Evolutionary conservation across 1,140 invertebrate species (phyloP).

Genomic region (Elymnias hypermnestra): DNA sequence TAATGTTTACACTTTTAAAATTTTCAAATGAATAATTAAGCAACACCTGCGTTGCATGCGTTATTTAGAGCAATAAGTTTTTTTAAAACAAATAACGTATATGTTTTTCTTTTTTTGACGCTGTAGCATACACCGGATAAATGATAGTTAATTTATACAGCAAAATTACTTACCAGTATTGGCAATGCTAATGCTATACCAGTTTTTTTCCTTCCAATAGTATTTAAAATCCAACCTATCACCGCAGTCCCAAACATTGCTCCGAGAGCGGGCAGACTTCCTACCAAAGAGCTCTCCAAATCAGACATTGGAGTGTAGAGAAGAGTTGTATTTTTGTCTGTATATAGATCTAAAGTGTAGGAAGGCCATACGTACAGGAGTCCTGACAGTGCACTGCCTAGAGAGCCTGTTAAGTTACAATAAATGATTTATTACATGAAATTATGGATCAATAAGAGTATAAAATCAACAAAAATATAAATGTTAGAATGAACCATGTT

Average conservation of each 20-base stretch:
- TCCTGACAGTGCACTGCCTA: constrained; percentile 28
- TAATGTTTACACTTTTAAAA: too few species aligned
- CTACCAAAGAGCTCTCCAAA: constrained; percentile 44
- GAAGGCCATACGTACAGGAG: constrained; percentile 46
- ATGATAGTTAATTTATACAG: too few species aligned
- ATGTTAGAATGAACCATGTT: too few species aligned
- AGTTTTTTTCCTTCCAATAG: constrained; percentile 42
- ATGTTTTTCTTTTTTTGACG: too few species aligned
- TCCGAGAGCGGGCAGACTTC: constrained; percentile 43
- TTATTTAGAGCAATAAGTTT: too few species aligned
- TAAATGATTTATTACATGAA: too few species aligned
- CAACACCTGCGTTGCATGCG: too few species aligned
- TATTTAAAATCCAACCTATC: constrained; percentile 39
- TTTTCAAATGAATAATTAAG: too few species aligned
- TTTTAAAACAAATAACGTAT: too few species aligned
- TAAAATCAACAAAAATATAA: too few species aligned
- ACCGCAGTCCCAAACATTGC: constrained; percentile 35
- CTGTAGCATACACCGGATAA: too few species aligned
- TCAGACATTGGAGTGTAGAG: constrained; percentile 39
- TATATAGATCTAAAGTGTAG: constrained; percentile 37
- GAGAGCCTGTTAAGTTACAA: constrained; percentile 17
- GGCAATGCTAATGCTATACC: constrained; percentile 40
- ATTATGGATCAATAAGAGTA: too few species aligned
- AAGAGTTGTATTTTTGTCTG: constrained; percentile 27
- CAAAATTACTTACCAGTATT: constrained; percentile 37